phyloP scores from a whole-genome alignment of 2,797 vertebrate genomes.

The Dallia pectoralis region DNA sequence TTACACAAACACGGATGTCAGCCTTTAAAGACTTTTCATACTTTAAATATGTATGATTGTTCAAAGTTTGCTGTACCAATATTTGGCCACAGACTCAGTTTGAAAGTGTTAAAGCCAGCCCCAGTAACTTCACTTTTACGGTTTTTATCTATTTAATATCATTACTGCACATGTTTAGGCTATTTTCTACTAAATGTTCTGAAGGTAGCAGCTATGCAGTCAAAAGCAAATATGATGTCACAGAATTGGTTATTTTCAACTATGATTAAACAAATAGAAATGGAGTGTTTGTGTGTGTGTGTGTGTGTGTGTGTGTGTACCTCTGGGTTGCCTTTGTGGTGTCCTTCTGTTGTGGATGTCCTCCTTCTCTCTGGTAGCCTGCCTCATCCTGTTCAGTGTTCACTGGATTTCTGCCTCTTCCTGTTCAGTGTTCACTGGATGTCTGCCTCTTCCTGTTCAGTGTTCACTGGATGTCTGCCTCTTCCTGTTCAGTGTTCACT shows the following conservation, averaged over 20 bases:
- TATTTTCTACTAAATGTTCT: background rate
- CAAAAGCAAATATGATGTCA: background rate
- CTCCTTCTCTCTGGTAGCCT: conserved; percentile 35
- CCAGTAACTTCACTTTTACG: no score
- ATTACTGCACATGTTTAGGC: background rate
- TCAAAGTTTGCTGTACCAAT: no score
- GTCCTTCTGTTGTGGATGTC: conserved; percentile 54
- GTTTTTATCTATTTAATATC: no score
- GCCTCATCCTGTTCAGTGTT: conserved; percentile 45
- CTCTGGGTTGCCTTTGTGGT: background rate
- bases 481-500: no score
- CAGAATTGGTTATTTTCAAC: background rate
- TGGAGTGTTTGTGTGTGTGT: background rate
- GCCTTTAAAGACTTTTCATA: no score
- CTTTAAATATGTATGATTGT: no score
- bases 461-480: conserved; percentile 43
- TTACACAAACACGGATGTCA: no score
- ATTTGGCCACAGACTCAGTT: no score
- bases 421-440: no score
- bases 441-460: conserved; percentile 46
- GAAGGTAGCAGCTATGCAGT: background rate
- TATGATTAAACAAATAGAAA: background rate
- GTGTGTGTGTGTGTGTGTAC: conserved; percentile 27
- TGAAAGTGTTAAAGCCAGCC: no score
- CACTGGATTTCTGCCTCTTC: conserved; percentile 43